Base-by-base conservation (phyloP, 2,113 vertebrate genomes). In the Rhea americana region DNA sequence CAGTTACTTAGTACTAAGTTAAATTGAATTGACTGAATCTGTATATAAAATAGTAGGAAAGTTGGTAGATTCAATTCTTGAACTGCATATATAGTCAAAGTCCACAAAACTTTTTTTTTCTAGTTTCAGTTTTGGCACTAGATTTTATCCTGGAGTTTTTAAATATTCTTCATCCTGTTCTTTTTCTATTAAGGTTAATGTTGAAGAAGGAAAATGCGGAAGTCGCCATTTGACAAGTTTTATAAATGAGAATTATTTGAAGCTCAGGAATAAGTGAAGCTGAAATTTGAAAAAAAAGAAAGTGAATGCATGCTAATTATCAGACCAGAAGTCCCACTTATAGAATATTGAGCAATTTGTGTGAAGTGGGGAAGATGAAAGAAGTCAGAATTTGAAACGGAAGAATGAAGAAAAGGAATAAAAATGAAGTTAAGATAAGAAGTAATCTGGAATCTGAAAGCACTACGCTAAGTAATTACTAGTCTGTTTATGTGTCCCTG, bases 401-500 rank as follows among this genome's bases (percentile, higher is more conserved):
- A 99, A 99, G 99, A 99, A 99, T 99, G 99, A 99, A 99, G 99
- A 99, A 99, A 98, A 99, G 98, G 98, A 99, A 99, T 98, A 98
- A 99, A 98, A 99, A 99, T 99, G 99, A 99, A 99, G 98, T 99
- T 99, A 99, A 98, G 98, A 98, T 99, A 98, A 99, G 98, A 99
- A 99, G 98, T 99, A 99, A 99, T 99, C 99, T 98, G 98, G 99
- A 98, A 99, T 99, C 98, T 99, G 98, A 98, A 98, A 98, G 98
- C 98, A 98, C 98, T 98, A 99, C 98, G 98, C 99, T 99, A 99
- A 99, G 99, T 99, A 99, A 99, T 98, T 98, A 98, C 98, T 99
- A 99, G 98, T 99, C 98, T 99, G 98, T 99, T 99, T 99, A 98
- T 98, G 98, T 99, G 98, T 98, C 98, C 98, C 98, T 98, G 98